Evolutionary conservation across 2,113 vertebrate genomes (phyloP).

Genomic region (Trogon surrucura): DNA sequence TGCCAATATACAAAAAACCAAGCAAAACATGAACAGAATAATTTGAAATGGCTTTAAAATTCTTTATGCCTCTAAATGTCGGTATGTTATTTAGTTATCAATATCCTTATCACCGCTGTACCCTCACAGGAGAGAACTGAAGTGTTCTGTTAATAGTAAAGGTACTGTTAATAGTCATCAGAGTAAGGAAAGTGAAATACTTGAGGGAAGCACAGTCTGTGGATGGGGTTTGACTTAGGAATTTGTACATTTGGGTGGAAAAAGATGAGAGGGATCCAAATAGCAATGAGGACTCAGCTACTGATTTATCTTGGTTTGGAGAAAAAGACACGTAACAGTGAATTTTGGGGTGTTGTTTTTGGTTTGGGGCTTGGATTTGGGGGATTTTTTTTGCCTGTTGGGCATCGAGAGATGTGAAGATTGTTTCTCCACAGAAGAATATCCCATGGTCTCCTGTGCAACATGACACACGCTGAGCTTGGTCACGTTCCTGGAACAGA

Average conservation of each 20-base stretch:
- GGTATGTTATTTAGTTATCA: background rate
- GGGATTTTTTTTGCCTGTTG: background rate
- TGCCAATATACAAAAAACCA: background rate
- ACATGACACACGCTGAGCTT: rapidly evolving
- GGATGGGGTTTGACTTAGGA: background rate
- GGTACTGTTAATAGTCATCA: background rate
- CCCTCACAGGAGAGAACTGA: background rate
- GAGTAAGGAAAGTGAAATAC: background rate
- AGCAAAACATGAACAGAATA: background rate
- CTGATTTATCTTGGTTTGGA: background rate
- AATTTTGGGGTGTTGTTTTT: too few relatives aligned
- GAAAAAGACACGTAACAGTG: rapidly evolving
- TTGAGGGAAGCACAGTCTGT: background rate
- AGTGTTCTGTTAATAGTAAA: background rate
- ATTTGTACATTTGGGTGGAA: background rate
- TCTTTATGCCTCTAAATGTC: background rate
- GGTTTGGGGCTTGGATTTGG: background rate
- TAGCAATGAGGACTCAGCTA: background rate
- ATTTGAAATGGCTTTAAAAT: conserved; percentile 4
- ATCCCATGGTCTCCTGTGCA: background rate
- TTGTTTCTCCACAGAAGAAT: background rate
- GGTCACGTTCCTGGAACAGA: background rate
- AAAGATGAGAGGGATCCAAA: background rate
- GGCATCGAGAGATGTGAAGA: background rate
- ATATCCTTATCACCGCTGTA: conserved; percentile 7